Conservation (phyloP, 2,797 vertebrate genomes). For the Xyrichtys novacula region DNA sequence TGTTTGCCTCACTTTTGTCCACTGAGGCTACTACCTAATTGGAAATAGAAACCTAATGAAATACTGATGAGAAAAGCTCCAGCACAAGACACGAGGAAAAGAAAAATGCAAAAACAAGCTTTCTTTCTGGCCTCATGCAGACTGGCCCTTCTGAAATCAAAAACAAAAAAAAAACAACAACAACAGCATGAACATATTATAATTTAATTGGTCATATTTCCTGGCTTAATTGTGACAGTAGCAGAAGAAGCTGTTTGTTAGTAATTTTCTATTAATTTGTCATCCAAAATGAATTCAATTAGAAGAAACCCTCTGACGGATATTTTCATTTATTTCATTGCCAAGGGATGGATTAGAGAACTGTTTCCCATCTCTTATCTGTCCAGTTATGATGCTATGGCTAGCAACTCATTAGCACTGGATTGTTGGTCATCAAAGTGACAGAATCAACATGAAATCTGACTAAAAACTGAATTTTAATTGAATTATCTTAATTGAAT, state of each 20-base stretch:
- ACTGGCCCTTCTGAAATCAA: conserved; percentile 20
- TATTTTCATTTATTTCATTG: not conserved
- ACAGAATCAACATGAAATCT: no score
- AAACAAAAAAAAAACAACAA: not conserved
- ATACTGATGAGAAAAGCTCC: conserved; percentile 78
- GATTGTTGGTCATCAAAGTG: not conserved
- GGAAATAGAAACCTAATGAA: conserved; percentile 84
- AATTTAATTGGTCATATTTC: conserved; percentile 41
- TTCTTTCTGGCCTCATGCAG: conserved; percentile 23
- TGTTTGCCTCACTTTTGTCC: conserved; percentile 77
- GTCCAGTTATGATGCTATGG: not conserved
- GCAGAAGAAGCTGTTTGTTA: conserved; percentile 7
- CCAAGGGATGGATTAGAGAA: not conserved
- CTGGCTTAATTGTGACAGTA: conserved; percentile 31
- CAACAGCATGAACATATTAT: not conserved
- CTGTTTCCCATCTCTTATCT: not conserved
- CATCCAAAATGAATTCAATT: not conserved
- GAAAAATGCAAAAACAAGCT: conserved; percentile 45
- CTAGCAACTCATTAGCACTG: not conserved
- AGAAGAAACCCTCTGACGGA: not conserved
- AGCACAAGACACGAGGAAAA: conserved; percentile 54
- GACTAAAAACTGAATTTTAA: no score
- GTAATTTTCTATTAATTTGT: conserved; percentile 23
- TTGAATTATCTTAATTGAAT: no score
- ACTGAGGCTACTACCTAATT: conserved; percentile 71